A percentile compares a stretch with the other conserved stretches of the same genome.
Conservation (phyloP, 1,140 invertebrate genomes). For the Listronotus oregonensis region DNA sequence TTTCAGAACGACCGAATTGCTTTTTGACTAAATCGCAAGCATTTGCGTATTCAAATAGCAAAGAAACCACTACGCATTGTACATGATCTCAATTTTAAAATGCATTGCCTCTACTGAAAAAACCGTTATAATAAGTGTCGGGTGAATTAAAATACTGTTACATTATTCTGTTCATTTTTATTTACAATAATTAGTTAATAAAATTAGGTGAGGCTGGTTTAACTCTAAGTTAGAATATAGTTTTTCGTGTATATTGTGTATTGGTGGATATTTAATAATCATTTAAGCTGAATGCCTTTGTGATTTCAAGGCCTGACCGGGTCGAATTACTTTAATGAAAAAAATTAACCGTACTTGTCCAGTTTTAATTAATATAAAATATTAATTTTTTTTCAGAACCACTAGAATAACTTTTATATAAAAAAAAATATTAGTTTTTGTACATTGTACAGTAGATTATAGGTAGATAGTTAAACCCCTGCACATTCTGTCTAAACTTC, state of each 20-base stretch:
- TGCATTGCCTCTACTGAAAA: too few species aligned
- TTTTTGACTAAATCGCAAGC: too few species aligned
- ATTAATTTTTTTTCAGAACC: conserved; percentile 36
- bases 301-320: conserved; percentile 35
- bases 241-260: conserved; percentile 32
- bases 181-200: conserved; percentile 4
- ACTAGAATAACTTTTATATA: conserved; percentile 51
- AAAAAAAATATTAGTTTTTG: conserved; percentile 54
- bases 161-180: conserved; percentile 4
- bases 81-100: too few species aligned
- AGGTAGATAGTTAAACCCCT: conserved; percentile 21
- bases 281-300: conserved; percentile 40
- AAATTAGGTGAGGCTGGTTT: conserved; percentile 32
- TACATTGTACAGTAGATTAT: conserved; percentile 53
- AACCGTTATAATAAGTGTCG: too few species aligned
- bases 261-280: conserved; percentile 31
- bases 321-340: background rate
- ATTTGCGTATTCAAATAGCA: too few species aligned
- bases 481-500: conserved; percentile 3
- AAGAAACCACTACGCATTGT: too few species aligned
- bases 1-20: too few species aligned
- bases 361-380: conserved; percentile 23
- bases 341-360: conserved; percentile 31
- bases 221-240: conserved; percentile 37
- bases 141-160: background rate